phyloP scores from a whole-genome alignment of 2,797 vertebrate species.

The Enteromius unitaeniatus region DNA sequence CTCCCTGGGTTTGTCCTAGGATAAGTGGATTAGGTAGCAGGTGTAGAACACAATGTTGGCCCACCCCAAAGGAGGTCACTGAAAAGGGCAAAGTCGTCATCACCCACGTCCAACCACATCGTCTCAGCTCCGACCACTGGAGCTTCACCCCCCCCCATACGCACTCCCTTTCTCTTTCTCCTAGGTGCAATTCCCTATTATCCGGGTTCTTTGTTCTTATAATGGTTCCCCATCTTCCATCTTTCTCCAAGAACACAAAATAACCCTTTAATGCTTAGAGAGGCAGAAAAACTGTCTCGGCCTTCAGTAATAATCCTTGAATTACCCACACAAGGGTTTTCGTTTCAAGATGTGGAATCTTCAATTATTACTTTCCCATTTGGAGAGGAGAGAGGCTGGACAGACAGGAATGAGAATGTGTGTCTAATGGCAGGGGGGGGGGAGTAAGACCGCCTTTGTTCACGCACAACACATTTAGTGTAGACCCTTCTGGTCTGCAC shows the following conservation, averaged over 20 bases:
- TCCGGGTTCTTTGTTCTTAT: slow-evolving; percentile 83
- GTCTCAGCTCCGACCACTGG: slow-evolving; percentile 54
- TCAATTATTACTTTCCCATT: slow-evolving; percentile 86
- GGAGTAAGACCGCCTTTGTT: slow-evolving; percentile 81
- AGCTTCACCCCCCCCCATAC: neutral
- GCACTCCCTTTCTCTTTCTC: slow-evolving; percentile 14
- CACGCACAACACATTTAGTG: slow-evolving; percentile 63
- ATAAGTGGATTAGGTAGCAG: slow-evolving; percentile 76
- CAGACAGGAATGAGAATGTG: slow-evolving; percentile 56
- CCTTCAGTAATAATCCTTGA: slow-evolving; percentile 85
- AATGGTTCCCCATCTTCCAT: slow-evolving; percentile 84
- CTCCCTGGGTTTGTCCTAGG: slow-evolving; percentile 78
- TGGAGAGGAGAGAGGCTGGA: slow-evolving; percentile 68
- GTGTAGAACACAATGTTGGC: slow-evolving; percentile 60
- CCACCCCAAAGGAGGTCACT: slow-evolving; percentile 40
- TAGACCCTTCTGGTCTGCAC: slow-evolving; percentile 37
- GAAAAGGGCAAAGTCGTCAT: slow-evolving; percentile 47
- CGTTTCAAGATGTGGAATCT: slow-evolving; percentile 86
- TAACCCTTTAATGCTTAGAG: slow-evolving; percentile 87
- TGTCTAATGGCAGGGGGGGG: slow-evolving; percentile 75
- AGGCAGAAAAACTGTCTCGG: slow-evolving; percentile 81
- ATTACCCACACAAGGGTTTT: slow-evolving; percentile 86
- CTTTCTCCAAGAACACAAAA: slow-evolving; percentile 83
- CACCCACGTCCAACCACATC: neutral
- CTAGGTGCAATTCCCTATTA: slow-evolving; percentile 78